Base-by-base conservation (phyloP, 2,888 invertebrate genomes). In the Cerastis leucographa region DNA sequence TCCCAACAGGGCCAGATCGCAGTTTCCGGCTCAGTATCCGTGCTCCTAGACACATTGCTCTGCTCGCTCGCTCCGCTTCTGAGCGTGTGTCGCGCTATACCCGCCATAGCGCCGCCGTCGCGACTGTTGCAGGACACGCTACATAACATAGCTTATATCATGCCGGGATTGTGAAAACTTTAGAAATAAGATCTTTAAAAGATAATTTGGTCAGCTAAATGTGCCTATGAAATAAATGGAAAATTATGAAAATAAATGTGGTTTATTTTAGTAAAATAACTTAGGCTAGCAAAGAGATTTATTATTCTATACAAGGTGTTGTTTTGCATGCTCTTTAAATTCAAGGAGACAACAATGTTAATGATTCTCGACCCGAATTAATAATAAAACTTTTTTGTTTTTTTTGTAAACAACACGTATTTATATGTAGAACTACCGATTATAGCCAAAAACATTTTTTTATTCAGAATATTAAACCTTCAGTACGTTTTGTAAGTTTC, bases 101-200 rank as follows among this genome's bases (percentile, higher is more conserved):
- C 99, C 0, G 98, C 98, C 88, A 95, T 98, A 54, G 97, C 98
- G 88, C 92, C 97, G 97, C 91, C 97, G 89, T 83, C 95, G 93
- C 97, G 83, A 88, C 96, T 90, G 91, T 89, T 97, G 74, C 95
- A 95, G 25, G 96, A 98, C 89, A 99, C 98, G 54, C 97, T 99
- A 74, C 99, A 99, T 94, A 99, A 99, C 94, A 99, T 99, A 84
- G 99, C 99, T 0, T 99, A 99, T 92, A 98, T 99, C 88, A 99
- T 99, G 99, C 95, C 96, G 1, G 95, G 95, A 0, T 83, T 95
- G 66, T 95, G 82, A 80, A 56, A 56, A 6, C 14, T 56, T 25
- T 1, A 2, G 1, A 54, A n/a, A 54, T 3, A n/a, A n/a, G 46
- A 22, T 8, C 3, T 49, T 3, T 22, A 56, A 6, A 2, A 14